phyloP scores from a whole-genome alignment of 2,113 vertebrate genomes.

The Helogale parvula region DNA sequence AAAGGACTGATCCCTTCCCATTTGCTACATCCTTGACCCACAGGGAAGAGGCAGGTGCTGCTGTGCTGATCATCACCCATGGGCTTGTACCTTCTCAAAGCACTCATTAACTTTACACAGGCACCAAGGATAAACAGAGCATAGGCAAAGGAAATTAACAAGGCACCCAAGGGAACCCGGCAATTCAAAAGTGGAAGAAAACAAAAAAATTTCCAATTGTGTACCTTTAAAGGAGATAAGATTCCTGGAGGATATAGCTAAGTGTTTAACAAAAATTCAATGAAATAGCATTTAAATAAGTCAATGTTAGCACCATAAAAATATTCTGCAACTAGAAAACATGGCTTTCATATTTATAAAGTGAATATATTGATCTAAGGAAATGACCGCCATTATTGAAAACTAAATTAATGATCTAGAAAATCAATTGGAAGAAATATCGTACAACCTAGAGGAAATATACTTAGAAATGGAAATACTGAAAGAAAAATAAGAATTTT shows the following conservation, averaged over 20 bases:
- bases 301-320: background rate
- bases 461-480: background rate
- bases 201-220: background rate
- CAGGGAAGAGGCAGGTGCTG: background rate
- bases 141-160: background rate
- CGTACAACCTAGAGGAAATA: background rate
- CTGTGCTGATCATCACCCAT: background rate
- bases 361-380: background rate
- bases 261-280: background rate
- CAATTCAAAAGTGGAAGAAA: background rate
- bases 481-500: background rate
- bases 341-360: background rate
- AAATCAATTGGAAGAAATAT: slow-evolving; percentile 29
- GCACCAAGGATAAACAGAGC: background rate
- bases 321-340: background rate
- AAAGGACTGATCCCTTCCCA: background rate
- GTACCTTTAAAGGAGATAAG: background rate
- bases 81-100: background rate
- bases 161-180: background rate
- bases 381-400: background rate
- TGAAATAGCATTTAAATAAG: background rate
- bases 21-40: background rate
- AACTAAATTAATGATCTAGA: slow-evolving; percentile 28
- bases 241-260: background rate
- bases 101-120: background rate